Conservation (phyloP, 2,888 invertebrate species). For the Schizotus pectinicornis region DNA sequence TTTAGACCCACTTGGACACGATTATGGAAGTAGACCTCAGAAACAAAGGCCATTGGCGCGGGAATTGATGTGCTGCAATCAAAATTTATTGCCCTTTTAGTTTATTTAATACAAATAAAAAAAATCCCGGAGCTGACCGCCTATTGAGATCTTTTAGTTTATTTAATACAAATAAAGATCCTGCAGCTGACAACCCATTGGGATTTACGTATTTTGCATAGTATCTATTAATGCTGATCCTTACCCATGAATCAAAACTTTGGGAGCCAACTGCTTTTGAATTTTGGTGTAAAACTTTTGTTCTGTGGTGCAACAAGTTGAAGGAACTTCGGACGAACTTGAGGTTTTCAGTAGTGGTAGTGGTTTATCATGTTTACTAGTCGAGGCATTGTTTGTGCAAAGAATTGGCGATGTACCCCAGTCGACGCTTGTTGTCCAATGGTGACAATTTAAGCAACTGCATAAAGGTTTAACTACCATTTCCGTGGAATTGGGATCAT, state of each 20-base stretch:
- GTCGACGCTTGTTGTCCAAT: constrained; percentile 36
- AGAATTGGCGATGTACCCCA: constrained; percentile 17
- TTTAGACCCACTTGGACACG: constrained; percentile 41
- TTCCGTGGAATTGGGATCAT: not conserved
- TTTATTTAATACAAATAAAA: too few relatives aligned
- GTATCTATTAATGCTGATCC: constrained; percentile 4
- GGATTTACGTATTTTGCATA: constrained; percentile 8
- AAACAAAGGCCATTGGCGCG: constrained; percentile 35
- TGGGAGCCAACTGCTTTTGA: constrained; percentile 37
- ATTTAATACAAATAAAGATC: not conserved
- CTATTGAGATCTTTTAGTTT: too few relatives aligned
- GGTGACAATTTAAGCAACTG: constrained; percentile 34
- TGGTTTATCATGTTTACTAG: not conserved
- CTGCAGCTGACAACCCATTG: not conserved
- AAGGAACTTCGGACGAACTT: constrained; percentile 9
- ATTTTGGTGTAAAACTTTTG: constrained; percentile 33
- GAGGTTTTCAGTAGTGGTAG: constrained; percentile 4
- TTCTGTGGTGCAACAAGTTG: constrained; percentile 36
- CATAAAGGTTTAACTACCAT: constrained; percentile 35
- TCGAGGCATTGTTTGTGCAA: not conserved
- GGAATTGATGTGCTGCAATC: constrained; percentile 43
- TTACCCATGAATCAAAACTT: constrained; percentile 45
- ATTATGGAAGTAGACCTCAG: constrained; percentile 42
- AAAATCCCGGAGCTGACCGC: too few relatives aligned
- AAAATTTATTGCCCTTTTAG: too few relatives aligned